Conservation (phyloP, 2,113 vertebrate genomes). For the Melanocharis versteri region DNA sequence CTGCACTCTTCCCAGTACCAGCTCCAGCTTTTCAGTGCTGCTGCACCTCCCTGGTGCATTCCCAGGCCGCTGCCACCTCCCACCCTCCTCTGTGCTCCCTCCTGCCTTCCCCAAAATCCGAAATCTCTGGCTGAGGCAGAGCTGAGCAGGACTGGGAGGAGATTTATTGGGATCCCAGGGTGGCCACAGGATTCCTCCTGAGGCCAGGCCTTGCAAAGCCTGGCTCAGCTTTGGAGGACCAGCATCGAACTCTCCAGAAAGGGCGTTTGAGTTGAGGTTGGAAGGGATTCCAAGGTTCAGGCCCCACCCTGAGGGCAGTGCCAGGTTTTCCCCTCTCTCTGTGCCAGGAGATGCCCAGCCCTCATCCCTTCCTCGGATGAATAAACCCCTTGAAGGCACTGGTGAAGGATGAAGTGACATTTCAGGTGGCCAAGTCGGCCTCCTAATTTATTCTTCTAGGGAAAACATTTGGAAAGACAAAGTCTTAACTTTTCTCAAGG, state of each 20-base stretch:
- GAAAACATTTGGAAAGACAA: neutral
- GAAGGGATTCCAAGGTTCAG: neutral
- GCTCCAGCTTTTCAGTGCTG: slow-evolving; percentile 34
- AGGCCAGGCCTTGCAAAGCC: neutral
- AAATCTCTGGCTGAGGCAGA: neutral
- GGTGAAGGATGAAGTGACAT: neutral
- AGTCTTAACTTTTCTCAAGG: neutral
- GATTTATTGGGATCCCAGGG: neutral
- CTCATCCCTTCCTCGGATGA: neutral
- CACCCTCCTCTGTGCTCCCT: neutral
- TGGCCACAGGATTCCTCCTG: neutral
- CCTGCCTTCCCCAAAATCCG: neutral
- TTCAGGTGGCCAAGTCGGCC: neutral
- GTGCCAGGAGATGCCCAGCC: neutral
- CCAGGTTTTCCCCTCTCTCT: neutral
- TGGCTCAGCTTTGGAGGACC: neutral
- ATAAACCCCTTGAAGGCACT: neutral
- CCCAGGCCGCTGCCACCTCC: neutral
- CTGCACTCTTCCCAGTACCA: neutral
- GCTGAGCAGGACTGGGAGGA: neutral
- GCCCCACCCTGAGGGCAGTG: neutral
- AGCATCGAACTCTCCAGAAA: accelerated
- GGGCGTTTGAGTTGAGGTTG: accelerated
- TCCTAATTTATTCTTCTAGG: neutral
- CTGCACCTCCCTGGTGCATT: slow-evolving; percentile 1